Evolutionary conservation across 2,888 invertebrate genomes (phyloP).

Genomic region (Axea sp.): DNA sequence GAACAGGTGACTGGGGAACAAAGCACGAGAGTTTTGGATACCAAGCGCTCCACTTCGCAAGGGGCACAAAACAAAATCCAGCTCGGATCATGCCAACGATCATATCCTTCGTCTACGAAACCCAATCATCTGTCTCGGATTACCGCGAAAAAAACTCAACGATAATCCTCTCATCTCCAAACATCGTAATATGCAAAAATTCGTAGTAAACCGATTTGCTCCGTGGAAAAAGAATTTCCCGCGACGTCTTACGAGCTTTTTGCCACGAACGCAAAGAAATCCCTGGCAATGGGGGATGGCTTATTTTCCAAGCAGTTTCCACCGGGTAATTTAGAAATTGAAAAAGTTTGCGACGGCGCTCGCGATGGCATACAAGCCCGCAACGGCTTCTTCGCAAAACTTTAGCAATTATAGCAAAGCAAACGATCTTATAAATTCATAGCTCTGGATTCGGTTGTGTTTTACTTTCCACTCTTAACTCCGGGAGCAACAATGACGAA

Average conservation of each 20-base stretch:
- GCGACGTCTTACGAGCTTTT: conserved; percentile 45
- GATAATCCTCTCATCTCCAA: conserved; percentile 25
- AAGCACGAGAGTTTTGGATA: background rate
- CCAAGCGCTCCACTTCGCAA: background rate
- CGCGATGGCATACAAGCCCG: conserved; percentile 11
- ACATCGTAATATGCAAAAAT: conserved; percentile 56
- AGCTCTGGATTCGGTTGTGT: conserved; percentile 29
- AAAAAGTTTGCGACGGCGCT: conserved; percentile 64
- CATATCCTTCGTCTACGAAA: conserved; percentile 24
- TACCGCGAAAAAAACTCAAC: conserved; percentile 19
- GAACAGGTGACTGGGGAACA: no score
- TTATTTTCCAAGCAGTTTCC: conserved; percentile 64
- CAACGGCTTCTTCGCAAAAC: conserved; percentile 63
- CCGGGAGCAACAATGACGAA: conserved; percentile 20
- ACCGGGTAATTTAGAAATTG: conserved; percentile 69
- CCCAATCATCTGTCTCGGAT: conserved; percentile 46
- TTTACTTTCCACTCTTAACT: conserved; percentile 24
- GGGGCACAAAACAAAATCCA: background rate
- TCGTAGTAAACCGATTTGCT: conserved; percentile 36
- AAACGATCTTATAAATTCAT: conserved; percentile 73
- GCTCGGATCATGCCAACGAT: conserved; percentile 4
- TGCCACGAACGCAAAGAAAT: conserved; percentile 35
- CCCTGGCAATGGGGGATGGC: conserved; percentile 49
- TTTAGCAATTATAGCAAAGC: conserved; percentile 71
- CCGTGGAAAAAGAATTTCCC: conserved; percentile 5